Evolutionary conservation across 1,140 invertebrate genomes (phyloP).

Genomic region (Mamestra configurata): DNA sequence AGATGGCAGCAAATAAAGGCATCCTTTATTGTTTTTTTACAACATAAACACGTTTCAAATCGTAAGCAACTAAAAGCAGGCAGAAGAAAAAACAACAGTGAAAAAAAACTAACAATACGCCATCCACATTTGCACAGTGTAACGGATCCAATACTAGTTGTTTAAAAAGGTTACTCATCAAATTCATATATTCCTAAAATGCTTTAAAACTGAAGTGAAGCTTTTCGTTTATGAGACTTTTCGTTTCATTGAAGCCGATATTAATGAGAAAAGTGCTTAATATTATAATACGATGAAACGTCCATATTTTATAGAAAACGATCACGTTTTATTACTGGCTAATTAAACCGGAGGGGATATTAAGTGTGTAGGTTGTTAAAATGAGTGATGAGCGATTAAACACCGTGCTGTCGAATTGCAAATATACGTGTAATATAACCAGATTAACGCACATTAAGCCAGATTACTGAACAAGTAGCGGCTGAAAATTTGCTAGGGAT

Average conservation of each 20-base stretch:
- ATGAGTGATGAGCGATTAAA: slow-evolving; percentile 8
- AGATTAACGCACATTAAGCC: background rate
- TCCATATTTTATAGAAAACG: slow-evolving; percentile 37
- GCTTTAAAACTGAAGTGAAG: slow-evolving; percentile 16
- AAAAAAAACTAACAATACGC: slow-evolving; percentile 45
- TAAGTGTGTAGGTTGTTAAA: slow-evolving; percentile 22
- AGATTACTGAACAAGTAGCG: background rate
- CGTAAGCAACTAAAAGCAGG: background rate
- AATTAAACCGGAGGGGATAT: slow-evolving; percentile 50
- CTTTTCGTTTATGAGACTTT: slow-evolving; percentile 29
- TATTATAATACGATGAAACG: slow-evolving; percentile 45
- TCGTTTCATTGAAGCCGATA: slow-evolving; percentile 46
- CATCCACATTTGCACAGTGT: slow-evolving; percentile 32
- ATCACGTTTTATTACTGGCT: slow-evolving; percentile 27
- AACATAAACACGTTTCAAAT: slow-evolving; percentile 24
- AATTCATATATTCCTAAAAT: slow-evolving; percentile 34
- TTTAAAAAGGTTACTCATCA: slow-evolving; percentile 9
- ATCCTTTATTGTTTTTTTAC: background rate
- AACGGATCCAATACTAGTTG: background rate
- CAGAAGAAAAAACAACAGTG: background rate
- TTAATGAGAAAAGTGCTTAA: slow-evolving; percentile 44
- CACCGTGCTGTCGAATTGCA: background rate
- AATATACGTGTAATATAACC: background rate
- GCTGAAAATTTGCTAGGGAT: background rate
- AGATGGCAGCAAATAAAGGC: slow-evolving; percentile 1